Conservation (phyloP, 2,113 vertebrate genomes). For the human (Homo sapiens) region DNA sequence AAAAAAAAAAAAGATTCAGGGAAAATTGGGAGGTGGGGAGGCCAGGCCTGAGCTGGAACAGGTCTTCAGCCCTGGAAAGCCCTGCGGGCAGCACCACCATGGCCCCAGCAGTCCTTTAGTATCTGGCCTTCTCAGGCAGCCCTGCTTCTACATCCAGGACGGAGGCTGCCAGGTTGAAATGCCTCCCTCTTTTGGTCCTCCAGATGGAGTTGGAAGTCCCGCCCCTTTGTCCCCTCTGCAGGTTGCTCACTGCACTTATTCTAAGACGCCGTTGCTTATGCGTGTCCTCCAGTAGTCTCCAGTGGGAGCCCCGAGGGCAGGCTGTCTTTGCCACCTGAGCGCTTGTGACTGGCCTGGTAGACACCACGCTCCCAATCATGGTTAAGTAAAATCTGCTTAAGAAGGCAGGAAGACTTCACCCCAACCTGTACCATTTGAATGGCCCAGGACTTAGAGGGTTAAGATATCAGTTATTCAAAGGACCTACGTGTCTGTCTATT, state of each 20-base stretch:
- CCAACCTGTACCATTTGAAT: not conserved
- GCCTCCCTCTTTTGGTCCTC: not conserved
- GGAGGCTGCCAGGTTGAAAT: not conserved
- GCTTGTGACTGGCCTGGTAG: not conserved
- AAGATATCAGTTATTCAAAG: not conserved
- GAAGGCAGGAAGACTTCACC: not conserved
- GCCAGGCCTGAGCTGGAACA: not conserved
- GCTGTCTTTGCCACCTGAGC: not conserved
- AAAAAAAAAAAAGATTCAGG: not conserved
- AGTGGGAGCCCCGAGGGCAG: not conserved
- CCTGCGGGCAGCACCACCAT: not conserved
- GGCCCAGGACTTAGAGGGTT: not conserved
- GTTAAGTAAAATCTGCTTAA: not conserved
- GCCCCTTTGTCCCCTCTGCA: not conserved
- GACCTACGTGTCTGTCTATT: not conserved
- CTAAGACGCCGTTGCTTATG: not conserved
- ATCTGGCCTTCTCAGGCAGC: too few species aligned
- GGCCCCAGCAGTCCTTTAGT: too few species aligned
- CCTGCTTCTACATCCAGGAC: not conserved
- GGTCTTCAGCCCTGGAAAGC: not conserved
- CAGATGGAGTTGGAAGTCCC: not conserved
- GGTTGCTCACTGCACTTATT: not conserved
- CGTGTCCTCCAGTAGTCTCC: not conserved
- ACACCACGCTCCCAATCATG: not conserved
- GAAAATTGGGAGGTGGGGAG: not conserved